phyloP scores from a whole-genome alignment of 2,113 vertebrate genomes.

The Podarcis raffonei region DNA sequence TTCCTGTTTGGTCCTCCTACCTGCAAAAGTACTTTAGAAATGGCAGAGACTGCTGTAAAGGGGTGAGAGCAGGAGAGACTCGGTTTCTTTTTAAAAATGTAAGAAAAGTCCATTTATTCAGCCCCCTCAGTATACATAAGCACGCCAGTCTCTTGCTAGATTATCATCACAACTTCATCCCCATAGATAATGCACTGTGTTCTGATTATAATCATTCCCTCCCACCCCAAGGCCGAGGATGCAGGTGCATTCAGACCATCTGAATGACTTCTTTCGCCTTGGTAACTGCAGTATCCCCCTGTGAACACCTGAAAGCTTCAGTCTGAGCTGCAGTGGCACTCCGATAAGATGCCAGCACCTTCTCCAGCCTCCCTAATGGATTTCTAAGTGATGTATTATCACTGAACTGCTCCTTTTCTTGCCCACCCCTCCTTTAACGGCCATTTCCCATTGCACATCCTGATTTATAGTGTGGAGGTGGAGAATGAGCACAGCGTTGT shows the following conservation, averaged over 20 bases:
- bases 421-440: background rate
- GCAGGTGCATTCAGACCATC: background rate
- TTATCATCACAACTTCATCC: background rate
- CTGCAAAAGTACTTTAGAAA: background rate
- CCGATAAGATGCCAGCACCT: conserved; percentile 12
- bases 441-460: background rate
- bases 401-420: background rate
- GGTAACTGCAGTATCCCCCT: background rate
- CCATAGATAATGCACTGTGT: background rate
- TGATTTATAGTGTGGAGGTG: background rate
- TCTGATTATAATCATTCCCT: conserved; percentile 14
- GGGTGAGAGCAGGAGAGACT: background rate
- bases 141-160: background rate
- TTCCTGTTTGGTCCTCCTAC: background rate
- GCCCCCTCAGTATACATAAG: background rate
- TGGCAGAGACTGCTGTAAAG: background rate
- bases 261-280: background rate
- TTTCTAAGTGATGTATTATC: conserved; percentile 30
- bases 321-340: background rate
- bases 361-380: conserved; percentile 23
- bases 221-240: background rate
- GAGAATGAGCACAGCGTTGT: background rate
- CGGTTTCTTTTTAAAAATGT: background rate
- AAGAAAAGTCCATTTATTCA: background rate
- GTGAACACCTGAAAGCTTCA: background rate